A percentile compares a stretch with the other conserved stretches of the same genome.
Evolutionary conservation across 2,888 invertebrate genomes (phyloP).

Genomic region (Elegia similella): DNA sequence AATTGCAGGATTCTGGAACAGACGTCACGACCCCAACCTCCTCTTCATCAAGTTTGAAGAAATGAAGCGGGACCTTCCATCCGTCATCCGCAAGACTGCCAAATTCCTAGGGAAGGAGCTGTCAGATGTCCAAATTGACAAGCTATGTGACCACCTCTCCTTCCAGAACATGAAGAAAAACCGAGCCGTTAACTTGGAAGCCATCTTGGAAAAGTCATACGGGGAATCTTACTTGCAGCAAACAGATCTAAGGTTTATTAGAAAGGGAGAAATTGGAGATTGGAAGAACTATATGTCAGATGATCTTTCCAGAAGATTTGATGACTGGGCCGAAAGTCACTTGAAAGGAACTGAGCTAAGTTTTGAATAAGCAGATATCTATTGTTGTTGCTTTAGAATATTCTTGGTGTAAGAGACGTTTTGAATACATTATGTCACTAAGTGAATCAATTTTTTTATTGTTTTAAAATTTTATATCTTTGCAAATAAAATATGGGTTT

Average conservation of each 20-base stretch:
- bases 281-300: slow-evolving; percentile 90
- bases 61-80: slow-evolving; percentile 87
- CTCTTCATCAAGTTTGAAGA: slow-evolving; percentile 92
- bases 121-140: slow-evolving; percentile 84
- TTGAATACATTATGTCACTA: too few species aligned
- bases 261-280: slow-evolving; percentile 90
- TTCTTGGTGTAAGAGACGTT: too few species aligned
- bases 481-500: too few species aligned
- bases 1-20: slow-evolving; percentile 84
- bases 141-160: slow-evolving; percentile 87
- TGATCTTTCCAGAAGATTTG: slow-evolving; percentile 86
- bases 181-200: slow-evolving; percentile 88
- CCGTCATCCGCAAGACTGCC: slow-evolving; percentile 86
- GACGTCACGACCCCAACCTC: slow-evolving; percentile 85
- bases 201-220: slow-evolving; percentile 80
- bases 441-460: too few species aligned
- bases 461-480: too few species aligned
- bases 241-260: slow-evolving; percentile 83
- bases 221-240: slow-evolving; percentile 70
- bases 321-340: slow-evolving; percentile 85
- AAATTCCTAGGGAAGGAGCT: slow-evolving; percentile 85
- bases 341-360: slow-evolving; percentile 83
- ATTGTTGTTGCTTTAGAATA: not conserved
- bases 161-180: slow-evolving; percentile 92
- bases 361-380: slow-evolving; percentile 70